These are phyloP conservation scores for Latrodectus hesperus DNA, from an alignment of 2,888 invertebrate genomes.

Conservation along the genomic window DNA sequence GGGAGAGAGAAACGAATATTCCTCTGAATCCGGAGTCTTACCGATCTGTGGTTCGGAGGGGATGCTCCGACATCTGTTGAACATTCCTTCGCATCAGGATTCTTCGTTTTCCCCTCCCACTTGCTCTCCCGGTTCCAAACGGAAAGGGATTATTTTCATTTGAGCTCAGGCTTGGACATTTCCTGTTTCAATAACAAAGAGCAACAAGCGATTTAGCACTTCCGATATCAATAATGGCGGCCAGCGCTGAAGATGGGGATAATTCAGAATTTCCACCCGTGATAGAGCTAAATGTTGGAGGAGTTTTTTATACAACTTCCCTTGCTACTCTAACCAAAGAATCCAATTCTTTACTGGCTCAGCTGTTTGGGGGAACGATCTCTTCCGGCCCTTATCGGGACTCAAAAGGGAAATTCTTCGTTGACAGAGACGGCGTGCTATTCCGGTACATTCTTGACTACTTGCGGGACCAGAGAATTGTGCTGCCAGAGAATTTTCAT, in stretches of 20 bases:
- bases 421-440: slow-evolving; percentile 97
- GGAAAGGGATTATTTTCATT: background rate
- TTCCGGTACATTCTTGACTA: slow-evolving; percentile 98
- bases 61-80: slow-evolving; percentile 61
- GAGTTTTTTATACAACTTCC: slow-evolving; percentile 94
- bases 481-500: slow-evolving; percentile 95
- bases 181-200: background rate
- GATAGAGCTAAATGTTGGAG: slow-evolving; percentile 96
- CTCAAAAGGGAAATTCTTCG: slow-evolving; percentile 80
- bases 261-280: slow-evolving; percentile 64
- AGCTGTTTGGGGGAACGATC: slow-evolving; percentile 81
- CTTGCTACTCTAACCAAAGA: slow-evolving; percentile 87
- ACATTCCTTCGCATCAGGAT: slow-evolving; percentile 44
- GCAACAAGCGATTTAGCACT: background rate
- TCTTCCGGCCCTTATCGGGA: slow-evolving; percentile 73
- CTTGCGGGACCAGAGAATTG: slow-evolving; percentile 87
- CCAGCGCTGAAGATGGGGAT: slow-evolving; percentile 38
- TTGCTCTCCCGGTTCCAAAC: background rate
- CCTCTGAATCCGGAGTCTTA: slow-evolving; percentile 28
- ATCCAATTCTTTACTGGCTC: slow-evolving; percentile 84
- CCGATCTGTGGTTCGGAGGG: slow-evolving; percentile 19
- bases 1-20: slow-evolving; percentile 34
- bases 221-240: slow-evolving; percentile 30
- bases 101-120: slow-evolving; percentile 16
- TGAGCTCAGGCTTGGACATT: background rate